A percentile compares a stretch with the other conserved stretches of the same genome.
Evolutionary conservation across 2,113 vertebrate genomes (phyloP).

Genomic region (Tragelaphus imberbis): DNA sequence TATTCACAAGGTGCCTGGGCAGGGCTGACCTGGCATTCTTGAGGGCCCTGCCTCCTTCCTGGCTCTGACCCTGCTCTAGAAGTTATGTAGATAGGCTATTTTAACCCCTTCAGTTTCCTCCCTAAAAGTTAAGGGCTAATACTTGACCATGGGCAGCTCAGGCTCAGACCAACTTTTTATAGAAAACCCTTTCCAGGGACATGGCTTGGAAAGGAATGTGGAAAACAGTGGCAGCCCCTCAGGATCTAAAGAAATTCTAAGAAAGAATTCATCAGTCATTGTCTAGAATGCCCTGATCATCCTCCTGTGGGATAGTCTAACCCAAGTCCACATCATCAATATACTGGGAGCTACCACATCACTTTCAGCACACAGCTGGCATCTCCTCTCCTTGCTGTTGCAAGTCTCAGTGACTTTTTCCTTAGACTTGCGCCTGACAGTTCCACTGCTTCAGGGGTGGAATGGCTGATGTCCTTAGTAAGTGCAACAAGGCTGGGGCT

Average conservation of each 20-base stretch:
- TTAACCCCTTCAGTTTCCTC: conserved; percentile 38
- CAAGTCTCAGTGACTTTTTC: not conserved
- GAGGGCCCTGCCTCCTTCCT: not conserved
- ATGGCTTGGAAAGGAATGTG: not conserved
- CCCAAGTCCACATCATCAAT: not conserved
- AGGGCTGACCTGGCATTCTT: conserved; percentile 24
- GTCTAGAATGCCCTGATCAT: not conserved
- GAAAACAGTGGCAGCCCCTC: not conserved
- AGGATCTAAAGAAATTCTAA: not conserved
- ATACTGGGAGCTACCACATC: not conserved
- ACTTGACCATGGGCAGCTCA: not conserved
- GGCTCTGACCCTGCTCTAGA: conserved; percentile 35
- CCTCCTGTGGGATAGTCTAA: not conserved
- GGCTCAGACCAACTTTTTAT: not conserved
- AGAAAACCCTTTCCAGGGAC: not conserved
- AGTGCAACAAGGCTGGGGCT: not conserved
- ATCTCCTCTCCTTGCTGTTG: not conserved
- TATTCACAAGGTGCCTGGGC: not conserved
- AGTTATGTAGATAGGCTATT: not conserved
- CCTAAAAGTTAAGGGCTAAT: not conserved
- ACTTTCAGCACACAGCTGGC: not conserved
- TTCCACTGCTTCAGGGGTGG: not conserved
- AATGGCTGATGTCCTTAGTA: not conserved
- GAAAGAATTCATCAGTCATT: not conserved
- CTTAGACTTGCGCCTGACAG: not conserved